Conservation (phyloP, 2,797 vertebrate species). For the Heteromormyrus szaboi region DNA sequence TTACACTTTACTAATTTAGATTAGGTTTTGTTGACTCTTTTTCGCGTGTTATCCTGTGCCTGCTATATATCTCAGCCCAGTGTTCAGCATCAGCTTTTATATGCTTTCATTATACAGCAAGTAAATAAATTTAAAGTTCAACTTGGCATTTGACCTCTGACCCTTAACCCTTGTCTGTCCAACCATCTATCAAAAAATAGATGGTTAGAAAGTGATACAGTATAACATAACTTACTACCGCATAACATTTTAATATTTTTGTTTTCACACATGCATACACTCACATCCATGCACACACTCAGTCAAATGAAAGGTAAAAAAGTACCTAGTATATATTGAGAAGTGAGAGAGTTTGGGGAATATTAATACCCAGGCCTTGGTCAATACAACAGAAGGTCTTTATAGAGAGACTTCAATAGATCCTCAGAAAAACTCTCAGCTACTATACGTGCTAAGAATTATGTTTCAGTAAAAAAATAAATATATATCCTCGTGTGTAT, state of each 20-base stretch:
- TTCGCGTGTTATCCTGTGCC: neutral
- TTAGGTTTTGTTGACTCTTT: neutral
- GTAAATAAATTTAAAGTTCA: neutral
- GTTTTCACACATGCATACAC: neutral
- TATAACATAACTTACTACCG: neutral
- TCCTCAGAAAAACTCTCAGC: constrained; percentile 36
- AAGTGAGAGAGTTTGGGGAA: neutral
- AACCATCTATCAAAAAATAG: neutral
- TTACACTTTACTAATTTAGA: neutral
- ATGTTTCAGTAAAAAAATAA: constrained; percentile 22
- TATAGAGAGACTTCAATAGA: constrained; percentile 48
- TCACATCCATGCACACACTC: neutral
- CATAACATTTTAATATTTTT: neutral
- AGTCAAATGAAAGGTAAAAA: constrained; percentile 3
- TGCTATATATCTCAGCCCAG: neutral
- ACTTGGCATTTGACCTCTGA: neutral
- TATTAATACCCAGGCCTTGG: constrained; percentile 52
- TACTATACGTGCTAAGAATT: constrained; percentile 46
- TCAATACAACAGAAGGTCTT: constrained; percentile 56
- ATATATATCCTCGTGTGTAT: neutral
- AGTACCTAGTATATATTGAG: constrained; percentile 23
- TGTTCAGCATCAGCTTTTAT: neutral
- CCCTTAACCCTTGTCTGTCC: neutral
- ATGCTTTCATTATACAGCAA: neutral
- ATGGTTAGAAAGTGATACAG: neutral